These are phyloP conservation scores for Prunella himalayana DNA, from an alignment of 2,113 vertebrate genomes.

Conservation along the genomic window DNA sequence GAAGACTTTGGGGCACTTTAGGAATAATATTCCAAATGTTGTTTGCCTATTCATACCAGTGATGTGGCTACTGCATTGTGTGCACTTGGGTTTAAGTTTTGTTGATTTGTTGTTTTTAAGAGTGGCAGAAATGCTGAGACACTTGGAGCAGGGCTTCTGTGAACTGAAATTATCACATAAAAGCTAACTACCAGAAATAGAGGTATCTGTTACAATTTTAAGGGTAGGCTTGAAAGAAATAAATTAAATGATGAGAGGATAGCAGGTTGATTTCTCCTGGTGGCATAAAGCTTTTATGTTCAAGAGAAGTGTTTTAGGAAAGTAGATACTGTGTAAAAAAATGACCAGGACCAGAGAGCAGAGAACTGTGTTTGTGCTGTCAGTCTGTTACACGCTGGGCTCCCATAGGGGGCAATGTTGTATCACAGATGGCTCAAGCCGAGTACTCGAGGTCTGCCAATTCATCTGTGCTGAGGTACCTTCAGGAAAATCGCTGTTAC, in stretches of 20 bases:
- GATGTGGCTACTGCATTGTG: background rate
- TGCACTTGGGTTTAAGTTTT: background rate
- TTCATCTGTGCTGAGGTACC: conserved; percentile 53
- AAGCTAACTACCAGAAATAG: background rate
- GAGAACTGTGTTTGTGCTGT: background rate
- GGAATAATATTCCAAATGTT: background rate
- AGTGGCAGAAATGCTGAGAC: background rate
- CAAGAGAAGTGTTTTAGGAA: background rate
- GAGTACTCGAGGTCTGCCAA: conserved; percentile 16
- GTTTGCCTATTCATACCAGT: background rate
- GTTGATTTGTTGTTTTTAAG: background rate
- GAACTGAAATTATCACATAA: background rate
- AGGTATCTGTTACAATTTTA: background rate
- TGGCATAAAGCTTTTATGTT: background rate
- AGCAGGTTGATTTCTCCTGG: background rate
- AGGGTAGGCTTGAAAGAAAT: background rate
- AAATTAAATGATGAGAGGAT: background rate
- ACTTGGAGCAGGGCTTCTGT: background rate
- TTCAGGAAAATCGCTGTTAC: conserved; percentile 58
- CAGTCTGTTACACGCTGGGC: conserved; percentile 9
- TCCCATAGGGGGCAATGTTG: conserved; percentile 81
- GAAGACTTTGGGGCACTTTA: background rate
- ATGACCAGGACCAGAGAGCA: background rate
- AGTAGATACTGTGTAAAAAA: background rate
- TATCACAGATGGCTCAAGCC: conserved; percentile 66